Evolutionary conservation across 2,113 vertebrate species (phyloP).

Genomic region (Notarius quadriscutis): DNA sequence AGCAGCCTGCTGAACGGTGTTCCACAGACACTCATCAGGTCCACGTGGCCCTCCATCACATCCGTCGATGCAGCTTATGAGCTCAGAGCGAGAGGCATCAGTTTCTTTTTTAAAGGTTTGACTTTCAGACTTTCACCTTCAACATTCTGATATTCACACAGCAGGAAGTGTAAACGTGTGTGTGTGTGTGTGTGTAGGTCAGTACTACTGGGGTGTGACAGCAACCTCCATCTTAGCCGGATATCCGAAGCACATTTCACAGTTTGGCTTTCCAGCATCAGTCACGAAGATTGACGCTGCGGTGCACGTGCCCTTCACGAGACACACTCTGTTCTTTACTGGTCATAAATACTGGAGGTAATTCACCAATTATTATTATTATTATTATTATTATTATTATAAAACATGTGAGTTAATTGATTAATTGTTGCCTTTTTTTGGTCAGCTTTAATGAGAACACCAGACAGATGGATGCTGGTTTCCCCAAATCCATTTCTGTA

Average conservation of each 20-base stretch:
- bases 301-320: conserved; percentile 52
- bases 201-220: conserved; percentile 63
- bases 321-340: conserved; percentile 67
- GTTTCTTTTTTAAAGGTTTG: conserved; percentile 67
- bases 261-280: conserved; percentile 62
- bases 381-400: neutral
- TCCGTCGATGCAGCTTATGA: conserved; percentile 70
- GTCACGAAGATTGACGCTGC: conserved; percentile 70
- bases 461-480: conserved; percentile 61
- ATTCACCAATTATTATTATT: neutral
- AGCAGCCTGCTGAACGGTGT: conserved; percentile 32
- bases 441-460: conserved; percentile 64
- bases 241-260: conserved; percentile 65
- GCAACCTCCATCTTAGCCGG: conserved; percentile 53
- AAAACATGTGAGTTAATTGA: neutral
- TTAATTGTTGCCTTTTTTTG: neutral
- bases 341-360: conserved; percentile 67
- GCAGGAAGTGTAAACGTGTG: neutral
- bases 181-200: conserved; percentile 50
- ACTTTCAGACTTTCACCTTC: neutral
- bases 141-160: neutral
- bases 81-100: conserved; percentile 9
- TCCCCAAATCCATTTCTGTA: conserved; percentile 57
- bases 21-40: conserved; percentile 54
- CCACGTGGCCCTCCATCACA: conserved; percentile 62